Evolutionary conservation across 2,113 vertebrate genomes (phyloP).

Genomic region (Leiothrix lutea): DNA sequence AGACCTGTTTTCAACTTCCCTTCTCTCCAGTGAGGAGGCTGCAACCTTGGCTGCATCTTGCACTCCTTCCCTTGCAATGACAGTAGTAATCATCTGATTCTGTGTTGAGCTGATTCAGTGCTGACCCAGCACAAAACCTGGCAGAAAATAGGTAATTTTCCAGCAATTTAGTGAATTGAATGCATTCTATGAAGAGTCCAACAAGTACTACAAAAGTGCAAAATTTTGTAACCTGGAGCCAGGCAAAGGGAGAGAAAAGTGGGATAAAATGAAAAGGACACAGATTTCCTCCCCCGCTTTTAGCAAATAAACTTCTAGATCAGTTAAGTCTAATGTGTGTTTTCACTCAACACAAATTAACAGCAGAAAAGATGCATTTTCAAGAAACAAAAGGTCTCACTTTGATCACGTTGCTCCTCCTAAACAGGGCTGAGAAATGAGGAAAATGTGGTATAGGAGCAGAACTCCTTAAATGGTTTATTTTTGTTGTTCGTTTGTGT

Average conservation of each 20-base stretch:
- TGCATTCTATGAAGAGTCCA: background rate
- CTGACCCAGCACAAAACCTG: constrained; percentile 12
- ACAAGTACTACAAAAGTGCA: background rate
- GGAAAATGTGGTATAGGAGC: background rate
- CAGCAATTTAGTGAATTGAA: background rate
- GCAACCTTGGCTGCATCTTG: background rate
- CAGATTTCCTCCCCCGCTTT: background rate
- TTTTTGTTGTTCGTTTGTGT: background rate
- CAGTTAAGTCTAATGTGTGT: background rate
- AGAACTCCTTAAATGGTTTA: background rate
- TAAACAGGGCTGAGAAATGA: background rate
- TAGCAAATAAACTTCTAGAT: background rate
- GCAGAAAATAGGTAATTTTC: background rate
- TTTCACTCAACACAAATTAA: background rate
- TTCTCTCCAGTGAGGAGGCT: background rate
- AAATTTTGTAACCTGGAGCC: background rate
- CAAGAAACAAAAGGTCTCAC: background rate
- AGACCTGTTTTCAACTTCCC: background rate
- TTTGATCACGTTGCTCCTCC: background rate
- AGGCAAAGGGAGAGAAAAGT: background rate
- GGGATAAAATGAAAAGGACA: background rate
- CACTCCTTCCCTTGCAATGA: background rate
- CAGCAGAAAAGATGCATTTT: background rate
- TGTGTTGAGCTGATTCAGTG: background rate
- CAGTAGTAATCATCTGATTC: background rate